Evolutionary conservation across 1,140 invertebrate species (phyloP), one percentile per base, ranked within the genome.

Genomic region (Spodoptera litura): DNA sequence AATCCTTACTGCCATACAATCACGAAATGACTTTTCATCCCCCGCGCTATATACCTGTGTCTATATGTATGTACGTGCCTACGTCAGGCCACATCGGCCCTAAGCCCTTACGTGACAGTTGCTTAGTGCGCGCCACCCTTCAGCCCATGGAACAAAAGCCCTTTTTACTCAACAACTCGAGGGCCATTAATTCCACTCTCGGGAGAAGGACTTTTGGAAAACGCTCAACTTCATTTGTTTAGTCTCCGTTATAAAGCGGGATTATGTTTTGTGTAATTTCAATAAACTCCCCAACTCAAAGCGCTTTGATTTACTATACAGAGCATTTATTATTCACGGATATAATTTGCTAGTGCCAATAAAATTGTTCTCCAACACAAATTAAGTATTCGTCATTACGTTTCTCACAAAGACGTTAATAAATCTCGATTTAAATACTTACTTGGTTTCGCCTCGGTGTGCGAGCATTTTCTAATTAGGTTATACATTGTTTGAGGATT

Each of bases 191-290:
- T 78, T 78, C 77, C 68, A 71, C 77, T 70, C 77, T 27, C 49
- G 9, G 27, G 49, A 62, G 27, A 71, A 72, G 66, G 56, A 62
- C 68, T 71, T 78, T 71, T 44, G 25, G 58, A 71, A 70, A 71
- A 61, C 25, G 66, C 68, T 78, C 56, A 72, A 78, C 53, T 78
- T 72, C 66, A 78, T 78, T 78, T 78, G 77, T 78, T 78, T 78
- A 78, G 56, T 75, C 52, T 25, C 70, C 13, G 70, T 58, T 75
- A 61, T 62, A 62, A 75, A 62, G 58, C 72, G 72, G 58, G 56
- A 62, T 75, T 75, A 75, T 75, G 72, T 75, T 75, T 75, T 75
- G 72, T 75, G 72, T 75, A 62, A 75, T 75, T 75, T 75, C 72
- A 58, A 75, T 75, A 75, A 75, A 75, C 58, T 62, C 72, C 31